A percentile compares a stretch with the other conserved stretches of the same genome.
phyloP scores from a whole-genome alignment of 2,797 vertebrate genomes.

The Heteromormyrus szaboi region DNA sequence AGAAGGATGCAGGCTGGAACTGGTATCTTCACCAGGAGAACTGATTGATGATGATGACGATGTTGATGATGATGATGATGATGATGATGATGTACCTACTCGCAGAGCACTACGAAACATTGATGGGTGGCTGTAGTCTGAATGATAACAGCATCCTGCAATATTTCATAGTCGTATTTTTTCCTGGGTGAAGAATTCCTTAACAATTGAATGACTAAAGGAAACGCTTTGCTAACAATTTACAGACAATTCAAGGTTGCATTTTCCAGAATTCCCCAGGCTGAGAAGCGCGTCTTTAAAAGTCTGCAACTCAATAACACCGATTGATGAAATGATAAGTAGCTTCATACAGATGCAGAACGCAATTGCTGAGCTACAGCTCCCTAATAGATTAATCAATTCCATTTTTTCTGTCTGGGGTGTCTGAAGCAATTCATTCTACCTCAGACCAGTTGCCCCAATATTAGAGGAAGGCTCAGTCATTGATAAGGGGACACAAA shows the following conservation, averaged over 20 bases:
- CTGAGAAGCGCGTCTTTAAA: not conserved
- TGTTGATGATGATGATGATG: not conserved
- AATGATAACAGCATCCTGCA: not conserved
- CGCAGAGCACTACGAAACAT: not conserved
- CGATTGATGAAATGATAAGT: conserved; percentile 12
- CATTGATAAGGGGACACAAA: not conserved
- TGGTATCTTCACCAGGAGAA: not conserved
- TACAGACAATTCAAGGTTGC: not conserved
- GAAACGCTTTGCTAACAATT: not conserved
- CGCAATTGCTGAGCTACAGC: not conserved
- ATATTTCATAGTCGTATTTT: not conserved
- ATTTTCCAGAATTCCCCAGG: not conserved
- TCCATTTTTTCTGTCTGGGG: not conserved
- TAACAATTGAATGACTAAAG: not conserved
- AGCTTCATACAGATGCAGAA: not conserved
- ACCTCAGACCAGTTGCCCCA: not conserved
- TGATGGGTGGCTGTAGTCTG: not conserved
- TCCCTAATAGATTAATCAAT: conserved; percentile 19
- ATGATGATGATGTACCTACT: not conserved
- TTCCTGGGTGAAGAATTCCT: not conserved
- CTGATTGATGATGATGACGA: not conserved
- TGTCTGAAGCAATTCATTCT: conserved; percentile 11
- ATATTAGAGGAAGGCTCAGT: not conserved
- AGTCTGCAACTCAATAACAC: not conserved
- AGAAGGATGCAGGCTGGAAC: not conserved